phyloP scores from a whole-genome alignment of 2,797 vertebrate species.

The Pseudomugil tenellus region DNA sequence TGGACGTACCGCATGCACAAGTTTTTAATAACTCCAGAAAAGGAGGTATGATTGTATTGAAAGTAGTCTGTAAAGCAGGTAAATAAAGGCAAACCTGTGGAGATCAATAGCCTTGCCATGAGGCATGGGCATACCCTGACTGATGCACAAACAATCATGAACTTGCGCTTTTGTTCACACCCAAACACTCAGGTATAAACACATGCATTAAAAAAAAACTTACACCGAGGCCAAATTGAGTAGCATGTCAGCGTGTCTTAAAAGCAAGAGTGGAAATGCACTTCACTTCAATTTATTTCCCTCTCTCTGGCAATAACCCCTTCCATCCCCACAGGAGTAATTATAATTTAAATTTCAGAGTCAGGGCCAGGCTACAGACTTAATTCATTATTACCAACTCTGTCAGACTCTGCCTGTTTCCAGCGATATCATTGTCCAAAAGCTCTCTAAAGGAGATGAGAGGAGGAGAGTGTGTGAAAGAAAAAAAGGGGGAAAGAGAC shows the following conservation, averaged over 20 bases:
- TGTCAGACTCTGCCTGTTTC: slow-evolving; percentile 82
- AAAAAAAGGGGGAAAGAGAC: slow-evolving; percentile 45
- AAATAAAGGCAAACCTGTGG: slow-evolving; percentile 38
- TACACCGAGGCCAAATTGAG: slow-evolving; percentile 72
- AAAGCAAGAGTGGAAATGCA: slow-evolving; percentile 80
- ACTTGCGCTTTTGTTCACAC: slow-evolving; percentile 59
- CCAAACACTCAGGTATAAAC: slow-evolving; percentile 72
- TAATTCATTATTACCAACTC: slow-evolving; percentile 84
- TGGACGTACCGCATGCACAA: slow-evolving; percentile 6
- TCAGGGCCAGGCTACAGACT: slow-evolving; percentile 83
- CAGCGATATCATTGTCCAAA: slow-evolving; percentile 83
- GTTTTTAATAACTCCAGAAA: slow-evolving; percentile 37
- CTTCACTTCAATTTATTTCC: slow-evolving; percentile 86
- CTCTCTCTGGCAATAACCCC: slow-evolving; percentile 81
- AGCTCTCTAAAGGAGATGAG: slow-evolving; percentile 81
- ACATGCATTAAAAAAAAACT: slow-evolving; percentile 62
- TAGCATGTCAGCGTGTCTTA: slow-evolving; percentile 74
- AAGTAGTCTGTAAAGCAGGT: slow-evolving; percentile 36
- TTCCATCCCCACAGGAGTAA: slow-evolving; percentile 85
- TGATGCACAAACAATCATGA: slow-evolving; percentile 35
- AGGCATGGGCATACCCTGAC: slow-evolving; percentile 13
- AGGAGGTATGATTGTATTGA: slow-evolving; percentile 32
- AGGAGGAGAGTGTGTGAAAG: slow-evolving; percentile 67
- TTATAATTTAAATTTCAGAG: slow-evolving; percentile 89
- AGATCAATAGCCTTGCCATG: slow-evolving; percentile 32